Conservation (phyloP, 92 coral and sea anemone genomes). For the Anthopleura xanthogrammica region DNA sequence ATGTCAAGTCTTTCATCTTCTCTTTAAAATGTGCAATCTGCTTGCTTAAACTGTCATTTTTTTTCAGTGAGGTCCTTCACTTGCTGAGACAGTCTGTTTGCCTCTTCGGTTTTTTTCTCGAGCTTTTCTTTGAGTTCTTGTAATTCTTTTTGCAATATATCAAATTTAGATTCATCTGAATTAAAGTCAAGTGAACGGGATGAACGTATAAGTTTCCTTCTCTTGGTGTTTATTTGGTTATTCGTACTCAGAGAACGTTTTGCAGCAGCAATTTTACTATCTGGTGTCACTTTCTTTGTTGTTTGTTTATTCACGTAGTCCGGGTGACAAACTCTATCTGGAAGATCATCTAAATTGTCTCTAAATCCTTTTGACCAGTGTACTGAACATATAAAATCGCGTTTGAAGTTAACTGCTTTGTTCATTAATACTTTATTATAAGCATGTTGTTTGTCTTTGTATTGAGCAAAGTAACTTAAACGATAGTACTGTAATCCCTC, state of each 20-base stretch:
- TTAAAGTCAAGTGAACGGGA: constrained; percentile 17
- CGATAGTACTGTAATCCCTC: constrained; percentile 35
- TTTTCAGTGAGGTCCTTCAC: constrained; percentile 32
- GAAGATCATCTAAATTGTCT: constrained; percentile 43
- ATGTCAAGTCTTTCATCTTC: constrained; percentile 29
- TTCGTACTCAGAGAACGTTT: constrained; percentile 38
- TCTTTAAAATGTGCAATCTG: constrained; percentile 25
- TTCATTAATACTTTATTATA: constrained; percentile 34
- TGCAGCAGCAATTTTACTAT: constrained; percentile 40
- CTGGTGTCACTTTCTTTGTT: constrained; percentile 40
- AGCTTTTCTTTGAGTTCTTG: constrained; percentile 41
- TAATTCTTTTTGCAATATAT: constrained; percentile 40
- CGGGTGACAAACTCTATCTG: constrained; percentile 50
- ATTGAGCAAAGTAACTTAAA: constrained; percentile 30
- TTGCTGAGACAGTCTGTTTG: constrained; percentile 27
- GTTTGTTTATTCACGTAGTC: constrained; percentile 36
- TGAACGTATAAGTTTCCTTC: constrained; percentile 37
- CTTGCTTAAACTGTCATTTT: constrained; percentile 32
- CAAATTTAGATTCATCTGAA: constrained; percentile 33
- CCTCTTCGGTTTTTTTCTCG: constrained; percentile 28
- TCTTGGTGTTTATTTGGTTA: constrained; percentile 23
- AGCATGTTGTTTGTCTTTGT: constrained; percentile 26
- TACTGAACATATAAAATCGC: constrained; percentile 47
- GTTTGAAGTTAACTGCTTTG: constrained; percentile 54
- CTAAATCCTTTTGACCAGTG: constrained; percentile 47